A percentile compares a stretch with the other conserved stretches of the same genome.
Evolutionary conservation across 2,888 invertebrate species (phyloP).

Genomic region (Orchestes rusci): DNA sequence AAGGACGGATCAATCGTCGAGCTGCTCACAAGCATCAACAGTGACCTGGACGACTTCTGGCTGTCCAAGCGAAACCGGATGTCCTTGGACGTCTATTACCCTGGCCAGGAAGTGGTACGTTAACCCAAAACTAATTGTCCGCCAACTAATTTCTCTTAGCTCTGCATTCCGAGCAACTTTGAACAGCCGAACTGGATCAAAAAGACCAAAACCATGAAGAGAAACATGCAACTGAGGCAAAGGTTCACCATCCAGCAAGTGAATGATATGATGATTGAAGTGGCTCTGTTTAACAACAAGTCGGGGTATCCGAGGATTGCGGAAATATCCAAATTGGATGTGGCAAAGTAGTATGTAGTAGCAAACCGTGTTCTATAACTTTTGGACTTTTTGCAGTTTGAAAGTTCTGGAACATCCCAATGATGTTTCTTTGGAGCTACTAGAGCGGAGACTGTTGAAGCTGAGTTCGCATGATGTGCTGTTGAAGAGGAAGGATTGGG

Average conservation of each 20-base stretch:
- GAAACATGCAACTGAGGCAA: conserved; percentile 37
- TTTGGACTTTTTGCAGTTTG: conserved; percentile 39
- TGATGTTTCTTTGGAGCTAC: conserved; percentile 81
- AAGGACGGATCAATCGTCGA: conserved; percentile 42
- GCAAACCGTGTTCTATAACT: too few relatives aligned
- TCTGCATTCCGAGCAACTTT: conserved; percentile 52
- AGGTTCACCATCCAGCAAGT: conserved; percentile 76
- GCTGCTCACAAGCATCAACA: conserved; percentile 39
- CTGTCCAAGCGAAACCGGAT: conserved; percentile 36
- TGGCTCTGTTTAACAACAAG: conserved; percentile 68
- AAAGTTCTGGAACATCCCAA: conserved; percentile 81
- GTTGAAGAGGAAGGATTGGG: conserved; percentile 73
- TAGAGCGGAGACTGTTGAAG: conserved; percentile 79
- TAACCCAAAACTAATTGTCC: not conserved
- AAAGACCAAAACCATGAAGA: conserved; percentile 66
- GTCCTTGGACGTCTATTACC: conserved; percentile 38
- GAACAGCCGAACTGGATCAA: conserved; percentile 77
- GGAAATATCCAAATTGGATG: too few relatives aligned
- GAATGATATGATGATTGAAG: conserved; percentile 70
- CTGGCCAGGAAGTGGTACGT: conserved; percentile 43
- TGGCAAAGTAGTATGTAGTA: too few relatives aligned
- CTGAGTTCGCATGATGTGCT: conserved; percentile 69
- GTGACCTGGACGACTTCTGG: conserved; percentile 41
- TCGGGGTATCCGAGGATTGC: conserved; percentile 59
- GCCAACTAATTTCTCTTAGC: conserved; percentile 33